Evolutionary conservation across 92 coral and sea anemone genomes (phyloP), one percentile per base, ranked within the genome.

Genomic region (Paramuricea clavata): DNA sequence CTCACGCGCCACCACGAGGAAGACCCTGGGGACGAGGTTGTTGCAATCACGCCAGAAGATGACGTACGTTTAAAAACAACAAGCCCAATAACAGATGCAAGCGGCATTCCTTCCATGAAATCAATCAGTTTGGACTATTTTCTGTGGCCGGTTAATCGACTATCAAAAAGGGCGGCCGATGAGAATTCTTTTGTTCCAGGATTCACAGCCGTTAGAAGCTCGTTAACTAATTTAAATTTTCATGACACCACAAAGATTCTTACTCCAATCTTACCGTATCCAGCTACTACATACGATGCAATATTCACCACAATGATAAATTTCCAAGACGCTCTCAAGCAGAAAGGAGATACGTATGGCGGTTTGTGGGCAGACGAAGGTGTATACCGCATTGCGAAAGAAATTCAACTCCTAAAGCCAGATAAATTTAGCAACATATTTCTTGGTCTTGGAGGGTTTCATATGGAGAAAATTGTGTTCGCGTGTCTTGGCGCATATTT

Each of bases 361-460:
- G 78, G 78, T 41, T 36, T 70, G 76, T 70, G 76, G 76, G 49
- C 76, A 35, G 76, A 70, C 76, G 76, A 70, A 70, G 43, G 76
- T 70, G 49, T 72, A 27, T 72, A 72, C 32, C 56, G 78, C 31
- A 72, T 72, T 39, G 54, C 78, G 13, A 72, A 72, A 42, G 78
- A 72, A 72, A 72, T 72, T 27, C 78, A 72, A 23, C 50, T 70
- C 2, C 17, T 2, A 54, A 23, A 78, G 57, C 71, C 27, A 65
- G 85, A 52, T 26, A 39, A 54, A 31, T 54, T 52, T 52, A 28
- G 60, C 54, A 64, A 80, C 50, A 70, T 70, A 70, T 70, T 70
- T 15, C 76, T 70, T 70, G 76, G 76, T 36, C 76, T 70, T 12
- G 76, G 76, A 32, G 76, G 76, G 57, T 72, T 72, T 72, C 78